Evolutionary conservation across 2,797 vertebrate species (phyloP).

Genomic region (Sarcoramphus papa): DNA sequence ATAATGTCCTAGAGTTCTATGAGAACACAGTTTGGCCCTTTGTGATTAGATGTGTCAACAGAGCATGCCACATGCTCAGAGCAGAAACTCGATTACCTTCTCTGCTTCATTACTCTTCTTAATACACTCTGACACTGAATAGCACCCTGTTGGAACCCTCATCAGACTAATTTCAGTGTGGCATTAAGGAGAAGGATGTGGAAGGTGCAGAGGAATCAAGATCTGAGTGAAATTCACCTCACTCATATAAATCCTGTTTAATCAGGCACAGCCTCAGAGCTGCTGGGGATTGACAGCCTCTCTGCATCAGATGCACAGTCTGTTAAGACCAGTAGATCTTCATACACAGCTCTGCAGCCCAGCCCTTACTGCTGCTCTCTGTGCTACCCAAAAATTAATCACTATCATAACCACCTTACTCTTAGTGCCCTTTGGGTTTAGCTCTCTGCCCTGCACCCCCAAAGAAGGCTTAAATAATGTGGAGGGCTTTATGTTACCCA

Average conservation of each 20-base stretch:
- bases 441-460: not conserved
- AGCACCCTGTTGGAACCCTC: conserved; percentile 37
- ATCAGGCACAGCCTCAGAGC: not conserved
- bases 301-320: not conserved
- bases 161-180: conserved; percentile 36
- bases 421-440: not conserved
- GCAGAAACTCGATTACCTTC: conserved; percentile 51
- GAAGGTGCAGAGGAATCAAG: conserved; percentile 16
- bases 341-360: not conserved
- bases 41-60: conserved; percentile 52
- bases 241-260: conserved; percentile 39
- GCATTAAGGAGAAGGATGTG: conserved; percentile 32
- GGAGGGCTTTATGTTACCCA: not conserved
- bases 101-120: conserved; percentile 55
- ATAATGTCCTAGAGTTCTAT: conserved; percentile 24
- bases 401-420: not conserved
- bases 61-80: conserved; percentile 19
- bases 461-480: not conserved
- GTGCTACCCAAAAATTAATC: not conserved
- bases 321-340: not conserved
- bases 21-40: conserved; percentile 8
- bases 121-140: conserved; percentile 44
- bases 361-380: not conserved
- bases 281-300: conserved; percentile 8
- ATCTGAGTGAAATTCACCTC: conserved; percentile 21